Evolutionary conservation across 1,140 invertebrate species (phyloP).

Genomic region (Ephestia elutella): DNA sequence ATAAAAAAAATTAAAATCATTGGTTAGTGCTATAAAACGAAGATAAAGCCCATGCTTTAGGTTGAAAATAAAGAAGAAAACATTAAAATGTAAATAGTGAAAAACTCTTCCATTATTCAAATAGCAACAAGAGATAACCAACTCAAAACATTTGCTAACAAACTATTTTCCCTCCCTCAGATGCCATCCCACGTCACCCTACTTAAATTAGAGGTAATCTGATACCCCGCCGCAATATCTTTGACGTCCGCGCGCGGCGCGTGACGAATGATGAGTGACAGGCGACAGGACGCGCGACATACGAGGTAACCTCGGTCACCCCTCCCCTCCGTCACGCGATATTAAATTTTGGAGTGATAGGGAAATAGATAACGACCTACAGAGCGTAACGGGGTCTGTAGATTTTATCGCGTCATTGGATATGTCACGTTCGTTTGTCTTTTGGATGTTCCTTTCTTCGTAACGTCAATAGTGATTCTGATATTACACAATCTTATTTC

Average conservation of each 20-base stretch:
- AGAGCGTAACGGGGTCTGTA: background rate
- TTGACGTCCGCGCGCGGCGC: conserved; percentile 35
- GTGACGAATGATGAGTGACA: conserved; percentile 60
- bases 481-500: too few species aligned
- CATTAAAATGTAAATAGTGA: too few species aligned
- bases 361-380: conserved; percentile 11
- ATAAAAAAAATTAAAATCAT: too few species aligned
- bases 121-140: background rate
- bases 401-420: conserved; percentile 1
- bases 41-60: too few species aligned
- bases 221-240: conserved; percentile 34
- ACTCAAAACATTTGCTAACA: background rate
- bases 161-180: background rate
- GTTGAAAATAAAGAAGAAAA: too few species aligned
- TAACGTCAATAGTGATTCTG: too few species aligned
- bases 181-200: conserved; percentile 24
- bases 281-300: conserved; percentile 19
- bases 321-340: conserved; percentile 15
- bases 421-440: background rate
- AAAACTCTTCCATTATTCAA: too few species aligned
- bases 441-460: too few species aligned
- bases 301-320: conserved; percentile 26
- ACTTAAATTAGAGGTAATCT: conserved; percentile 43
- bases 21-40: too few species aligned
- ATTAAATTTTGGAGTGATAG: conserved; percentile 26